phyloP scores from a whole-genome alignment of 2,888 invertebrate species.

The Drosophila anceps region DNA sequence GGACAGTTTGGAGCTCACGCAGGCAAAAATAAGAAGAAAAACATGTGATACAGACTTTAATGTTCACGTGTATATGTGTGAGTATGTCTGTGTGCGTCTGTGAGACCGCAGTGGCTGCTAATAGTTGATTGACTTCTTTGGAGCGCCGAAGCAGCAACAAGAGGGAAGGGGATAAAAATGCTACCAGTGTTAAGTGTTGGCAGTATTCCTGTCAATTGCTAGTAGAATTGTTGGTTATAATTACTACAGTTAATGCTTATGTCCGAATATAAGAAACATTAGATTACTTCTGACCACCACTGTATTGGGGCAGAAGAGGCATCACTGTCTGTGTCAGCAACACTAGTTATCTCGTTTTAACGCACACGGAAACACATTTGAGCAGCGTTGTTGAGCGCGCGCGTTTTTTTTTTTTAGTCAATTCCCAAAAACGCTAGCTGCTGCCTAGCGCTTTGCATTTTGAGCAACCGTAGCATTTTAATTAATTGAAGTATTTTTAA shows the following conservation, averaged over 20 bases:
- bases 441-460: constrained; percentile 50
- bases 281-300: constrained; percentile 53
- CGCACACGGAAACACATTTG: constrained; percentile 54
- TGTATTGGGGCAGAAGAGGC: constrained; percentile 53
- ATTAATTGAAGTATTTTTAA: constrained; percentile 81
- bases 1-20: constrained; percentile 48
- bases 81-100: constrained; percentile 20
- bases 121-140: constrained; percentile 81
- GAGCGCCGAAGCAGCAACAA: constrained; percentile 23
- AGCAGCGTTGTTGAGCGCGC: constrained; percentile 50
- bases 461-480: constrained; percentile 51
- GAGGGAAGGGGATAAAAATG: constrained; percentile 21
- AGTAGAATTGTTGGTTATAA: constrained; percentile 41
- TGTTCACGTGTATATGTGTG: constrained; percentile 29
- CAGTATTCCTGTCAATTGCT: constrained; percentile 48
- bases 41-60: constrained; percentile 81
- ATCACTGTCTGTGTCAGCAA: constrained; percentile 31
- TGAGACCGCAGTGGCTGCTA: constrained; percentile 64
- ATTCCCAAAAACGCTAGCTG: constrained; percentile 42
- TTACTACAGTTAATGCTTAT: constrained; percentile 41
- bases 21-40: constrained; percentile 81
- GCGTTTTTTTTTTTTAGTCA: constrained; percentile 73
- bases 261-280: constrained; percentile 33
- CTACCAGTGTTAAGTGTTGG: constrained; percentile 44
- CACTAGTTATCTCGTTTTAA: constrained; percentile 75